These are phyloP conservation scores for Drosophila falleni DNA, from an alignment of 2,888 invertebrate genomes.

Conservation along the genomic window DNA sequence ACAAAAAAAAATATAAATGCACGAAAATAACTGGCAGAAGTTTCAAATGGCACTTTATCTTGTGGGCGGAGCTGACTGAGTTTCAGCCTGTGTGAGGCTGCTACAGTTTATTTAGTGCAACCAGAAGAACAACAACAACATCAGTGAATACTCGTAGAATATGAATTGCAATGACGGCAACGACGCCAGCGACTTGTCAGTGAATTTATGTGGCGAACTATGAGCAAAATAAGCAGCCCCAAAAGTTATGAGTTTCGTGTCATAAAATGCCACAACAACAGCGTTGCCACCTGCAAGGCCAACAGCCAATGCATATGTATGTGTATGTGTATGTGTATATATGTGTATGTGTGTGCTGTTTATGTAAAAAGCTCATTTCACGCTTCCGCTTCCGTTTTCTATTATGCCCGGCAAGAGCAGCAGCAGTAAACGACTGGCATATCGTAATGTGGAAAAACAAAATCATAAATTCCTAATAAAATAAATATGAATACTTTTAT, in stretches of 20 bases:
- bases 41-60: constrained; percentile 81
- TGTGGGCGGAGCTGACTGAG: constrained; percentile 43
- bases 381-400: constrained; percentile 80
- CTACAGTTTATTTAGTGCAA: constrained; percentile 60
- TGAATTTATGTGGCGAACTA: constrained; percentile 75
- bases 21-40: constrained; percentile 56
- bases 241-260: constrained; percentile 78
- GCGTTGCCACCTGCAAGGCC: constrained; percentile 66
- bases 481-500: constrained; percentile 76
- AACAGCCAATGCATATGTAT: too few relatives aligned
- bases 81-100: constrained; percentile 34
- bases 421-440: constrained; percentile 21
- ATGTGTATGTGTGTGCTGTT: constrained; percentile 53
- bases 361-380: constrained; percentile 80
- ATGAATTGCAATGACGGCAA: constrained; percentile 46
- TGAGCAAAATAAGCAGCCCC: constrained; percentile 78
- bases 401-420: constrained; percentile 52
- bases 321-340: too few relatives aligned
- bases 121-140: constrained; percentile 14
- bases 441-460: constrained; percentile 70
- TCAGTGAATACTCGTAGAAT: constrained; percentile 9
- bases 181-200: constrained; percentile 59
- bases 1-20: constrained; percentile 33
- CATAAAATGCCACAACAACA: constrained; percentile 67
- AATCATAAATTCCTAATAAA: constrained; percentile 81